Base-by-base conservation (phyloP, 2,113 vertebrate species). In the Tupaia tana region DNA sequence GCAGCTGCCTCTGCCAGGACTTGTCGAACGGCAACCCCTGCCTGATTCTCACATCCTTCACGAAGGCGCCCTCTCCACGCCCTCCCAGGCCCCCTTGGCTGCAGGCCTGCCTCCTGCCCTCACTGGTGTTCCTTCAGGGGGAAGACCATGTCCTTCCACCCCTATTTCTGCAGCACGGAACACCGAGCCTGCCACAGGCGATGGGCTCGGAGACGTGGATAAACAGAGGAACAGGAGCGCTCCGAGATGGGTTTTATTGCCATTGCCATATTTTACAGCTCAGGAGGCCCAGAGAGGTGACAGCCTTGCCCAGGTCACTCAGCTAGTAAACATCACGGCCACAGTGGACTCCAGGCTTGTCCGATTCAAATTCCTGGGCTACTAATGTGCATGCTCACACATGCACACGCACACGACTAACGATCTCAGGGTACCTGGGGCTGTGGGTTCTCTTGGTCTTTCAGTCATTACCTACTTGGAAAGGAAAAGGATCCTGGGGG, bases 1-100 rank as follows among this genome's bases (percentile, higher is more conserved):
- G 80, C 27, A 71, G 91, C 91, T n/a, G 89, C 89, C 95, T 96
- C 89, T 97, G 97, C 95, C 86, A 1, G 71, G 83, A 97, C 96
- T 96, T 97, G 93, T 91, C 90, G 71, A 59, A 29, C 73, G 87
- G 74, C 91, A 96, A 83, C 92, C 61, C 89, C 52, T 20, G 0
- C 71, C 24, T 20, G 70, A 71, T 80, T 96, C 94, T 95, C 93
- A 95, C 83, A 80, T 52, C 61, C 67, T 80, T 91, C 52, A 1
- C 0, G 71, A 95, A 88, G 82, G 77, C 29, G 94, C 64, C 56
- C 59, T 78, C 70, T 69, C 73, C 43, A 25, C 66, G 43, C 43
- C 43, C 43, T 43, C 43, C 75, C 79, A 74, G 82, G 71, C 74
- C 75, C 73, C 61, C 81, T 84, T 69, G 75, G 74, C 59, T 79